A percentile compares a stretch with the other conserved stretches of the same genome.
phyloP scores from a whole-genome alignment of 1,140 invertebrate species.

The Drosophila ercepeae region DNA sequence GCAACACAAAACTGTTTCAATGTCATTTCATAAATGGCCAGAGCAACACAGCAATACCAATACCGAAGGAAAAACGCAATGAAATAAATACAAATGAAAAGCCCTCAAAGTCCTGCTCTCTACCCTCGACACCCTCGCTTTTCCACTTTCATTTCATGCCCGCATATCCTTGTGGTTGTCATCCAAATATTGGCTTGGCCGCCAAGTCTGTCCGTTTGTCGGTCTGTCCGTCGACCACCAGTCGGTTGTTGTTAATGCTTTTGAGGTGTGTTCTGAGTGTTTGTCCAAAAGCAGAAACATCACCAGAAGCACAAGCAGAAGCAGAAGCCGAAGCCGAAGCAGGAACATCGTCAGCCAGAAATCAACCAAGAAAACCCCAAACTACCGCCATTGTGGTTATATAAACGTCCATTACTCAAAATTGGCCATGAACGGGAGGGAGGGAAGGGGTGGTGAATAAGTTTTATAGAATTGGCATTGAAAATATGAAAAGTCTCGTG shows the following conservation, averaged over 20 bases:
- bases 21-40: slow-evolving; percentile 76
- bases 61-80: slow-evolving; percentile 62
- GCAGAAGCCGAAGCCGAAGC: neutral
- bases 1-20: slow-evolving; percentile 66
- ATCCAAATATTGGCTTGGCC: slow-evolving; percentile 77
- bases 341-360: slow-evolving; percentile 15
- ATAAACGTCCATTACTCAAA: slow-evolving; percentile 65
- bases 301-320: slow-evolving; percentile 12
- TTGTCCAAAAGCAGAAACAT: slow-evolving; percentile 55
- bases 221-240: slow-evolving; percentile 34
- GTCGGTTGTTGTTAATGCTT: slow-evolving; percentile 74
- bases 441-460: neutral
- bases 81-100: slow-evolving; percentile 79
- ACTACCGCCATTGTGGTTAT: slow-evolving; percentile 46
- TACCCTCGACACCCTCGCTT: slow-evolving; percentile 31
- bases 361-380: slow-evolving; percentile 37
- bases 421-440: neutral
- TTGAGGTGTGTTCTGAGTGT: slow-evolving; percentile 56
- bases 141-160: slow-evolving; percentile 29
- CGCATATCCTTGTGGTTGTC: slow-evolving; percentile 36
- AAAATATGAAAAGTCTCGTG: slow-evolving; percentile 60
- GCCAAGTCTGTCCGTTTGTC: neutral
- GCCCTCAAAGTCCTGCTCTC: slow-evolving; percentile 33
- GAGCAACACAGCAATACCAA: slow-evolving; percentile 24
- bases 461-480: slow-evolving; percentile 56